Base-by-base conservation (phyloP, 2,113 vertebrate genomes). In the Halcyon senegalensis region DNA sequence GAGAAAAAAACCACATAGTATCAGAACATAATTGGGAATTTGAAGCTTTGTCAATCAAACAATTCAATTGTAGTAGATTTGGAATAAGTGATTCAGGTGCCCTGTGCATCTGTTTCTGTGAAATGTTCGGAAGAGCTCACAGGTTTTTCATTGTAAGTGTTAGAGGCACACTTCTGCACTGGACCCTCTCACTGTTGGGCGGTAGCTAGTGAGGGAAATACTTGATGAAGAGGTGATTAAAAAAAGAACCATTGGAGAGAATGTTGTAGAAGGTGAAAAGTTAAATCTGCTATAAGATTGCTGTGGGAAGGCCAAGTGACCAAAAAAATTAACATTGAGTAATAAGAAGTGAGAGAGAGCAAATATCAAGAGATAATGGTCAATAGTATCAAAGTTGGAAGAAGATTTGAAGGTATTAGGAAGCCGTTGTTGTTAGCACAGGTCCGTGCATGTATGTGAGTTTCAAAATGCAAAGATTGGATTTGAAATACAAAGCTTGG, bases 1-100 rank as follows among this genome's bases (percentile, higher is more conserved):
- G 24, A 48, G 58, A 4, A 75, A 63, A 63, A 93, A 23, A 0
- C 5, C 11, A 0, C 10, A 2, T 23, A 43, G 13, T 53, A 16
- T 87, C 33, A 41, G 51, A 46, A 78, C 82, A 87, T 31, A 12
- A 55, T 44, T 31, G 15, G 51, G 5, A 27, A 46, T 81, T 94
- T 96, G 68, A 74, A 77, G 14, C 18, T 67, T 82, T 2, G 1
- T 43, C 31, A 41, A 55, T 80, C 76, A 68, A 58, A 25, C 50
- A 35, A 17, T 55, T 55, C 37, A 67, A 30, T 55, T 78, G 30
- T 63, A 48, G 44, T 77, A 87, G 44, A 58, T 31, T 23, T 1
- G 4, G 16, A 41, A 1, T 53, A 67, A 78, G 28, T 75, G 35
- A 27, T 81, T 76, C 31, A 27, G 33, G n/a, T 93, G 43, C 33